Base-by-base conservation (phyloP, 2,113 vertebrate species). In the Trinectes maculatus region DNA sequence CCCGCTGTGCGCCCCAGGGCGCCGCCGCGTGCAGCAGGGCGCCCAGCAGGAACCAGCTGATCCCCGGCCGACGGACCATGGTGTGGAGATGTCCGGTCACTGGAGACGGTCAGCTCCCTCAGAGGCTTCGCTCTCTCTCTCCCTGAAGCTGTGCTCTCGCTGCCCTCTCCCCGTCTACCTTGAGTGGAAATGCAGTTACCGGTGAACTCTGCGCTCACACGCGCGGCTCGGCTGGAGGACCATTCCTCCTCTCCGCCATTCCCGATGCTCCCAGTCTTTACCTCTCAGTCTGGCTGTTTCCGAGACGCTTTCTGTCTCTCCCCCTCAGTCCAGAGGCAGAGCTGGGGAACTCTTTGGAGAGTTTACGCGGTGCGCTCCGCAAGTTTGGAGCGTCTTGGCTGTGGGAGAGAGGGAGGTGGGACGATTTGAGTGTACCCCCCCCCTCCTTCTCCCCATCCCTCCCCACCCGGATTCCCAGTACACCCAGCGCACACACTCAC, bases 21-120 rank as follows among this genome's bases (percentile, higher is more conserved):
- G 90, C 87, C 74, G 72, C 92, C 22, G 85, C 49, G 51, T 92
- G 92, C 82, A 94, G 81, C 51, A 92, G 66, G 24, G 90, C 87
- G 86, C 91, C 86, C 83, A 93, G 61, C 54, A 94, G 71, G 64
- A 92, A 56, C 91, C 87, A 91, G 82, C 89, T 71, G 77, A 94
- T 62, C 72, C 88, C 91, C 77, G 72, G 85, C 67, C 49, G 78
- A 82, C 85, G 85, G 67, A 84, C 28, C 89, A 89, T 91, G 83
- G 85, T 89, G 89, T 82, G 67, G 61, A 71, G 76, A 57, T 77
- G 86, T 80, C 62, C 49, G 69, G 52, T 71, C 65, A 43, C 74
- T 81, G 46, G 33, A 48, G 56, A 36, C 63, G 74, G 47, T 42
- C 64, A 24, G 70, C 46, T 71, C 34, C 68, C 8, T 12, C 33